Base-by-base conservation (phyloP, 2,113 vertebrate genomes). In the Bubo scandiacus region DNA sequence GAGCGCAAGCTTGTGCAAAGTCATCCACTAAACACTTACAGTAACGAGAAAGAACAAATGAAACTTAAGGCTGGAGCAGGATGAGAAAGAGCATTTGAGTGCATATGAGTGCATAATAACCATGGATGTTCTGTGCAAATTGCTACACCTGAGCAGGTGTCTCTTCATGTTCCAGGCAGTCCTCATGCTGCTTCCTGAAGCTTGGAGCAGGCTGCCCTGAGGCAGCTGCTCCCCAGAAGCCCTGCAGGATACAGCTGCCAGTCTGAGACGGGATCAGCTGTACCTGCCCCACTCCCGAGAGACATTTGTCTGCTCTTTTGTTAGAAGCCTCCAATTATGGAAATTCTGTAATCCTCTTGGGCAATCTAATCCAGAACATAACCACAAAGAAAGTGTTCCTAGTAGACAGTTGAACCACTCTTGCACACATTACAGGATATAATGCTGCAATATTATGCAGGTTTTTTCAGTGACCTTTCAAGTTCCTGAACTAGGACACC, bases 11-110 rank as follows among this genome's bases (percentile, higher is more conserved):
- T 51, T n/a, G 49, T 23, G 36, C 54, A n/a, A 9, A 36, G 25
- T 17, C 83, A 49, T 30, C 23, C 15, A 1, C 26, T 34, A 47
- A 22, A 6, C 5, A 1, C 20, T 23, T 14, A 32, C 0, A 0
- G 73, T 20, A 74, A 74, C 0, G 0, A 86, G 63, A 65, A 36
- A 40, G 45, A 83, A 38, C 0, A 0, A 83, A 52, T 0, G 0
- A 59, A 65, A 74, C 19, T 40, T 45, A 1, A 75, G 75, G 80
- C 77, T 91, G 72, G 40, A 68, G 40, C 49, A 70, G 51, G 42
- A 57, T 38, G 47, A 78, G 65, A 62, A 58, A n/a, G 65, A 90
- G 45, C 52, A 23, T 5, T 11, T 0, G 17, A 55, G 19, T 21
- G 21, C 36, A 3, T 27, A 74, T 0, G 17, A 55, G 19, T 21